Base-by-base conservation (phyloP, 2,113 vertebrate species). In the Crotalus horridus region DNA sequence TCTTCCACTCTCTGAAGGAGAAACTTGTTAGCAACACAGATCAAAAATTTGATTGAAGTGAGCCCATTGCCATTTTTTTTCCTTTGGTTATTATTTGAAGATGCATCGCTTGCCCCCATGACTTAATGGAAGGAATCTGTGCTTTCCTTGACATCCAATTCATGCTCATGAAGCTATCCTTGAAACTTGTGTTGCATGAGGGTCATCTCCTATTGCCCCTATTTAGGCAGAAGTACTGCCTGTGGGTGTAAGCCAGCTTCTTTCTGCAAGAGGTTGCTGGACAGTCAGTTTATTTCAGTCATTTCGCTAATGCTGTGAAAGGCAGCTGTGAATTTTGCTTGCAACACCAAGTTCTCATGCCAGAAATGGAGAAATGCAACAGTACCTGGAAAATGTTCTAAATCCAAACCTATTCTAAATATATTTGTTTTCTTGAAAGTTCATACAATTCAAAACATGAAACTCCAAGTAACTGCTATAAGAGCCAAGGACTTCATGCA, bases 221-320 rank as follows among this genome's bases (percentile, higher is more conserved):
- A 51, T 69, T 39, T 87, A 74, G 89, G 24, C 85, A 92, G 89
- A 59, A 74, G 89, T 20, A 24, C 55, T 58, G 53, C 54, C 69
- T 15, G 56, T 81, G 87, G 74, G 58, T 59, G 86, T 24, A 86
- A 54, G 74, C 29, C 74, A 64, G n/a, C 74, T 87, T 86, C 59
- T 51, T 33, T 91, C 87, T 23, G 51, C 91, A 85, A 88, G 3
- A 29, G 1, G 13, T 23, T 46, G 85, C 87, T 54, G 56, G 4
- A 3, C 3, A 1, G 0, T 20, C 0, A 0, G 43, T 33, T 85
- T 88, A 74, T 74, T 69, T 1, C 1, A 1, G 46, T n/a, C 69
- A 59, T 15, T 0, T 51, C 48, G 0, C 64, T 55, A 0, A n/a
- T 17, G 87, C 74, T 13, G 9, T 26, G 0, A 4, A 54, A 20